Evolutionary conservation across 2,888 invertebrate species (phyloP), one percentile per base, ranked within the genome.

Genomic region (Hylaea fasciaria): DNA sequence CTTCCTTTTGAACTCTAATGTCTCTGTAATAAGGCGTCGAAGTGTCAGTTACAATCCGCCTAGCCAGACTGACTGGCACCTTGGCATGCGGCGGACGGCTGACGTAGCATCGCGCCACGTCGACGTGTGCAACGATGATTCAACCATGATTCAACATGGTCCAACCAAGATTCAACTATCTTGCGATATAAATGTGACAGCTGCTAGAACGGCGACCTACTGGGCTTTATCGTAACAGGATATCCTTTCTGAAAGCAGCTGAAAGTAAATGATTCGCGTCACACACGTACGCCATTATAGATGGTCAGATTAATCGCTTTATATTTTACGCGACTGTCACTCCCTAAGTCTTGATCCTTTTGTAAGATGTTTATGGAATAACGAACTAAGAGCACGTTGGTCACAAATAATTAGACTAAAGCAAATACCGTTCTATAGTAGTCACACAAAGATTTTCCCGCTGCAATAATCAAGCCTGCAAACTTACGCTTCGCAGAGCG

Each of bases 1-100:
- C n/a, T 11, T 8, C 4, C 16, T 39, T 48, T 43, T 29, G n/a
- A 49, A 28, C 48, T 49, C 53, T 59, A 59, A 28, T 7, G 0
- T 1, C 7, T 7, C 10, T 32, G 48, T 10, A n/a, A 54, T 59
- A 59, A 54, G 59, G 54, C 10, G n/a, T 8, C 22, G 5, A 22
- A 10, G 13, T 39, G 3, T 39, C 16, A 32, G 12, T 45, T 12
- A 43, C 1, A 9, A 40, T 7, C 10, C 11, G 46, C 35, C 9
- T 16, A 12, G 0, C 28, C 22, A 59, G 59, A 59, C 59, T n/a
- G 45, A 35, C 22, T 50, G 59, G 59, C 54, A 53, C 59, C 54
- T 53, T 35, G 52, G 52, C 52, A 28, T 40, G 28, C n/a, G 16
- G 8, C 37, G n/a, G 28, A 13, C 16, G 45, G 29, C 11, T 46